These are phyloP conservation scores for Xestia xanthographa DNA, from an alignment of 2,888 invertebrate genomes.

Conservation along the genomic window DNA sequence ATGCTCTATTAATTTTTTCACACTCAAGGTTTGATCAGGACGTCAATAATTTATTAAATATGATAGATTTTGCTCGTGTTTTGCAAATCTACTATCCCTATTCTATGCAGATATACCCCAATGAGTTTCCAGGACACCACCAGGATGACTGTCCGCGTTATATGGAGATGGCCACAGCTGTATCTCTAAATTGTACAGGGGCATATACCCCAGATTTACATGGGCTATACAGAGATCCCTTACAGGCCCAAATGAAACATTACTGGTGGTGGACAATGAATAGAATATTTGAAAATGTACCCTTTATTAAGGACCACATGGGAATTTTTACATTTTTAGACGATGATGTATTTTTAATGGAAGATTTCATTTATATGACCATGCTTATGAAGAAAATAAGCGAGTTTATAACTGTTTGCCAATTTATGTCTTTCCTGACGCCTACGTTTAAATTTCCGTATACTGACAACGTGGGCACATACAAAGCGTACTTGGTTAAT, in stretches of 20 bases:
- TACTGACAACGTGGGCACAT: conserved; percentile 49
- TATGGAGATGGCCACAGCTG: conserved; percentile 65
- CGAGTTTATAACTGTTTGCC: conserved; percentile 69
- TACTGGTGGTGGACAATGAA: conserved; percentile 85
- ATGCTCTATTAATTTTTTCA: conserved; percentile 78
- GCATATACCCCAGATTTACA: conserved; percentile 73
- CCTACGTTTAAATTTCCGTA: conserved; percentile 37
- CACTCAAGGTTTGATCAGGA: conserved; percentile 76
- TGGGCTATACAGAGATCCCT: conserved; percentile 74
- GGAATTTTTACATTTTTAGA: conserved; percentile 77
- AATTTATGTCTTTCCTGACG: conserved; percentile 75
- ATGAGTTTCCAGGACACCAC: conserved; percentile 74
- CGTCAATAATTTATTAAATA: conserved; percentile 70
- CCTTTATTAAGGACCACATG: conserved; percentile 63
- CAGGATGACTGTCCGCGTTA: conserved; percentile 70
- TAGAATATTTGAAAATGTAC: conserved; percentile 76
- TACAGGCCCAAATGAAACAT: conserved; percentile 74
- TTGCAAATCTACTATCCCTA: conserved; percentile 81
- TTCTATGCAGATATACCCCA: conserved; percentile 74
- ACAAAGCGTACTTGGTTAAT: conserved; percentile 67
- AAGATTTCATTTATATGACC: conserved; percentile 79
- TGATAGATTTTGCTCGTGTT: conserved; percentile 78
- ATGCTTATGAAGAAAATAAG: conserved; percentile 75
- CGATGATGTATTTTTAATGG: conserved; percentile 73
- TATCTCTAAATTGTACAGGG: conserved; percentile 72